Conservation (phyloP, 2,888 invertebrate species). For the Plebejus anna region DNA sequence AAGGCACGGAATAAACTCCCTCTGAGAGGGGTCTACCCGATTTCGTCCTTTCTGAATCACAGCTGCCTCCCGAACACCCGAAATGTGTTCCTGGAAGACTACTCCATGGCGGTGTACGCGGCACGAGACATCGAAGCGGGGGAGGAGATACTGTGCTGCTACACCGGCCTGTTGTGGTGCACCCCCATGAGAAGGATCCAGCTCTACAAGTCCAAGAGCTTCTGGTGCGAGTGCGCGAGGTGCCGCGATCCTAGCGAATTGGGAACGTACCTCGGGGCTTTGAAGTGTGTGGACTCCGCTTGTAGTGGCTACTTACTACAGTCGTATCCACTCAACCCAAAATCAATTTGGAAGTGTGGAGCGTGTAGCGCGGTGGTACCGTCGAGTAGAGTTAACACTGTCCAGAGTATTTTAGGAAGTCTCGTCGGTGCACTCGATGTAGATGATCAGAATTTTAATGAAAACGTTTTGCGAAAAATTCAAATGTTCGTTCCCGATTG, state of each 20-base stretch:
- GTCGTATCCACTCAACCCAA: conserved; percentile 62
- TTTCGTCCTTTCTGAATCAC: conserved; percentile 84
- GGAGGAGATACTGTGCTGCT: conserved; percentile 82
- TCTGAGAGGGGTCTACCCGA: conserved; percentile 82
- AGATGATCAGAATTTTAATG: conserved; percentile 66
- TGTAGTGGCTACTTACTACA: conserved; percentile 79
- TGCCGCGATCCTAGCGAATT: conserved; percentile 83
- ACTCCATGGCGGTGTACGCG: conserved; percentile 80
- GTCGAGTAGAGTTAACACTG: conserved; percentile 62
- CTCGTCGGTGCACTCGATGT: conserved; percentile 70
- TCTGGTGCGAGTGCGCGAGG: conserved; percentile 82
- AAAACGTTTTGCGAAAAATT: conserved; percentile 53
- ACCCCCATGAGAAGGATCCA: conserved; percentile 81
- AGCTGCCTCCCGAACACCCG: conserved; percentile 84
- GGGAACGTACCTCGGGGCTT: conserved; percentile 75
- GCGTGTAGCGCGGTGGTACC: conserved; percentile 63
- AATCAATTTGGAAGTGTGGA: conserved; percentile 79
- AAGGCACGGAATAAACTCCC: conserved; percentile 52
- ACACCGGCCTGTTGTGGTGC: conserved; percentile 84
- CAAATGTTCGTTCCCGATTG: conserved; percentile 59
- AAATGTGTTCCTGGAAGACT: conserved; percentile 77
- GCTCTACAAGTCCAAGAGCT: conserved; percentile 82
- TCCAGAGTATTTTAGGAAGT: conserved; percentile 75
- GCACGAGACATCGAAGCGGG: conserved; percentile 76
- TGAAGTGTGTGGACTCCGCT: conserved; percentile 73